Evolutionary conservation across 2,888 invertebrate genomes (phyloP).

Genomic region (Notodromas monacha): DNA sequence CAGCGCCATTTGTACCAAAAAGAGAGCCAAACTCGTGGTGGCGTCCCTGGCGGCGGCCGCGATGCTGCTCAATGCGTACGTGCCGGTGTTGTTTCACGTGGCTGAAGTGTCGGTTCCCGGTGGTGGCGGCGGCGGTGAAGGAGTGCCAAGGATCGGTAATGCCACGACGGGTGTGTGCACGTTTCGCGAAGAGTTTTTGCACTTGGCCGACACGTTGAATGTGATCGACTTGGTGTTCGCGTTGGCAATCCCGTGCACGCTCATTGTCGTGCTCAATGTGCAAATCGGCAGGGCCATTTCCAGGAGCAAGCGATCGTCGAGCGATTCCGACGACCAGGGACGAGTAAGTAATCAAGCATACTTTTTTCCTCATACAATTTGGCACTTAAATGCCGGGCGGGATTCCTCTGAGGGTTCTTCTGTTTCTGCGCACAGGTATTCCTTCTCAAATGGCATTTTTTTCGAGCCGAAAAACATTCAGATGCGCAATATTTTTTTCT

Average conservation of each 20-base stretch:
- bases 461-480: no score
- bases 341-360: no score
- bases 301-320: slow-evolving; percentile 15
- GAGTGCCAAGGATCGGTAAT: slow-evolving; percentile 6
- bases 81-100: slow-evolving; percentile 19
- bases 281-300: slow-evolving; percentile 21
- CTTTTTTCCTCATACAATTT: no score
- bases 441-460: no score
- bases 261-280: slow-evolving; percentile 33
- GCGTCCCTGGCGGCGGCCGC: slow-evolving; percentile 21
- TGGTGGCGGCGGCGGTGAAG: not conserved
- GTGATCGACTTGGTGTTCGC: slow-evolving; percentile 34
- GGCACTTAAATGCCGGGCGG: no score
- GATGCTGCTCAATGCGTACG: slow-evolving; percentile 22
- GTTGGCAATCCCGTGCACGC: slow-evolving; percentile 32
- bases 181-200: slow-evolving; percentile 17
- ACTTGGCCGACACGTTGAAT: slow-evolving; percentile 28
- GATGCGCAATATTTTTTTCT: no score
- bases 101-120: slow-evolving; percentile 11
- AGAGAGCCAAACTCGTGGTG: slow-evolving; percentile 30
- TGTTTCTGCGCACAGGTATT: no score
- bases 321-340: slow-evolving; percentile 8
- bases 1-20: slow-evolving; percentile 33
- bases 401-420: no score
- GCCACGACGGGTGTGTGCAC: slow-evolving; percentile 16